These are phyloP conservation scores for Emys orbicularis DNA, from an alignment of 2,797 vertebrate genomes.

Conservation along the genomic window DNA sequence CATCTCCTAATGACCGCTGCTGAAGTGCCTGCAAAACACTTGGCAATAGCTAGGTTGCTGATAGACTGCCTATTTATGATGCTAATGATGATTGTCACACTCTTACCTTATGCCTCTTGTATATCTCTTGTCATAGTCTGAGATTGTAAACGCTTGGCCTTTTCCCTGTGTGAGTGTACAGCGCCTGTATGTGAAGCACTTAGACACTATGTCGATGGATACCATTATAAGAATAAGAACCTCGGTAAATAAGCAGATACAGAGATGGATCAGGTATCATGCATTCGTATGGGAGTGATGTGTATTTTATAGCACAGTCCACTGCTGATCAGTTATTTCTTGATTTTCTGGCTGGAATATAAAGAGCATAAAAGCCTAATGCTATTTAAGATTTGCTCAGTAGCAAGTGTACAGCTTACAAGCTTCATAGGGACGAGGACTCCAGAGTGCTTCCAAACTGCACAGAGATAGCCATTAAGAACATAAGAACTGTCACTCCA, in stretches of 20 bases:
- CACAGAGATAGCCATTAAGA: rapidly evolving
- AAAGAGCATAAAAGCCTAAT: background rate
- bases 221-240: background rate
- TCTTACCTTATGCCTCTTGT: background rate
- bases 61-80: background rate
- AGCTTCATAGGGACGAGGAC: background rate
- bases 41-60: background rate
- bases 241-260: background rate
- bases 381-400: background rate
- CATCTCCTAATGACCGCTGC: background rate
- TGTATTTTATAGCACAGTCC: background rate
- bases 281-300: background rate
- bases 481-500: too few relatives aligned
- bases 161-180: background rate
- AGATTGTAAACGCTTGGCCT: background rate
- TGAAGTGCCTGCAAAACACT: background rate
- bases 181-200: background rate
- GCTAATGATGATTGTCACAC: rapidly evolving
- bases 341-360: background rate
- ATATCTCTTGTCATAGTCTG: background rate
- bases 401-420: background rate
- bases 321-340: background rate
- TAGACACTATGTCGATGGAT: background rate
- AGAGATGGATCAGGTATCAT: background rate
- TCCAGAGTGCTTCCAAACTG: background rate